These are phyloP conservation scores for Pseudococcus longispinus DNA, from an alignment of 2,888 invertebrate genomes.

Conservation along the genomic window DNA sequence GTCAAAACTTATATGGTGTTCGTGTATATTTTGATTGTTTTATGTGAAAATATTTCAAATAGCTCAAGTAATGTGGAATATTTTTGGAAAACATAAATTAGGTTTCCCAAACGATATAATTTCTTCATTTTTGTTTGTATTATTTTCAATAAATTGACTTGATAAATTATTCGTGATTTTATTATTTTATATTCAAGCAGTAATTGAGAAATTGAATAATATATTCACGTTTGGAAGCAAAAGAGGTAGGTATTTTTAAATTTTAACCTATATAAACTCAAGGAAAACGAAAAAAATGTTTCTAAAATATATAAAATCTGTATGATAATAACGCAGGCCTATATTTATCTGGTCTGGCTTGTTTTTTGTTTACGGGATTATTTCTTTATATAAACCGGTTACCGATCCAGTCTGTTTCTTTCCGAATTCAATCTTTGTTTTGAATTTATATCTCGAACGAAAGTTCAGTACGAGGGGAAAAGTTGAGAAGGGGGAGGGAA, in stretches of 20 bases:
- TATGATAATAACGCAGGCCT: background rate
- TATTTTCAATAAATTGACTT: background rate
- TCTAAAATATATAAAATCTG: background rate
- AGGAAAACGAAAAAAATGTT: background rate
- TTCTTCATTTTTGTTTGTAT: background rate
- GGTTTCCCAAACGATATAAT: background rate
- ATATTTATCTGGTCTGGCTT: background rate
- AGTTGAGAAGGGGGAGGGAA: background rate
- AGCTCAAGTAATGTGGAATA: background rate
- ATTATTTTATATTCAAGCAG: background rate
- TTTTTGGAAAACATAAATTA: background rate
- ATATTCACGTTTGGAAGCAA: too few species aligned
- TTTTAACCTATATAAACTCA: background rate
- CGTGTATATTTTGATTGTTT: background rate
- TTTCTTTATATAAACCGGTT: background rate
- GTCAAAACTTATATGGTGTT: background rate
- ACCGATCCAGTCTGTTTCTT: background rate
- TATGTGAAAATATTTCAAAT: background rate
- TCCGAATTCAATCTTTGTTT: conserved; percentile 22
- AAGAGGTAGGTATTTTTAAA: too few species aligned
- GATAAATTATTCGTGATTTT: background rate
- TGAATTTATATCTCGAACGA: background rate
- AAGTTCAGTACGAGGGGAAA: background rate
- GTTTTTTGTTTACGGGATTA: background rate
- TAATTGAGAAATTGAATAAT: too few species aligned